Evolutionary conservation across 2,113 vertebrate species (phyloP).

Genomic region (Calidris pygmaea): DNA sequence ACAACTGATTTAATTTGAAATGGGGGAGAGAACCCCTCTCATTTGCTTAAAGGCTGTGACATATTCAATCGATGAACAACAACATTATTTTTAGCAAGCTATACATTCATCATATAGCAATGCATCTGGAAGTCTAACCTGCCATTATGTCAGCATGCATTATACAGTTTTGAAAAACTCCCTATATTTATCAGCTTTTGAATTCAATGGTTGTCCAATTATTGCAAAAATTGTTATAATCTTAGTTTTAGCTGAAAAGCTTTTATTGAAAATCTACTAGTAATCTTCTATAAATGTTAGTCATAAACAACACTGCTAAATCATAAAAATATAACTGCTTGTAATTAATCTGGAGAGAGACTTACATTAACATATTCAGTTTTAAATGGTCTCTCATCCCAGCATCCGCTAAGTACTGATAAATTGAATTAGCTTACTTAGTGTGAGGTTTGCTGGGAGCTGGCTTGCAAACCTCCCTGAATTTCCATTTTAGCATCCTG

Average conservation of each 20-base stretch:
- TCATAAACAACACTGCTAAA: conserved; percentile 46
- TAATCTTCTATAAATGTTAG: conserved; percentile 37
- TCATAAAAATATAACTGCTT: conserved; percentile 50
- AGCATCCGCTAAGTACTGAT: neutral
- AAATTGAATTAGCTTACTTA: conserved; percentile 49
- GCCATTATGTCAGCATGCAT: conserved; percentile 26
- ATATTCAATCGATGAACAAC: neutral
- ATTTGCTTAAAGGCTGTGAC: neutral
- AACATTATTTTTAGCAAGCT: neutral
- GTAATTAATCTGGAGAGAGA: conserved; percentile 40
- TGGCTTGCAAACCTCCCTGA: neutral
- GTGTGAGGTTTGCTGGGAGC: neutral
- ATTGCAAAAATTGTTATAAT: conserved; percentile 42
- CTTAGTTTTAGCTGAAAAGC: conserved; percentile 39
- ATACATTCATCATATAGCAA: neutral
- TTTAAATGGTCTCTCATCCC: conserved; percentile 38
- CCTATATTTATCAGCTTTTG: conserved; percentile 22
- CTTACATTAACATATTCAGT: neutral
- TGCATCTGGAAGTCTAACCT: conserved; percentile 54
- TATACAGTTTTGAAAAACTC: neutral
- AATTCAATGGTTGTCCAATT: conserved; percentile 29
- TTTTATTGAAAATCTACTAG: conserved; percentile 24
- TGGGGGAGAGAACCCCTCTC: neutral
- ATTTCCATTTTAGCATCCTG: neutral
- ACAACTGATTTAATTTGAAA: neutral